A percentile compares a stretch with the other conserved stretches of the same genome.
phyloP scores from a whole-genome alignment of 2,888 invertebrate genomes.

The Parasteatoda lunata region DNA sequence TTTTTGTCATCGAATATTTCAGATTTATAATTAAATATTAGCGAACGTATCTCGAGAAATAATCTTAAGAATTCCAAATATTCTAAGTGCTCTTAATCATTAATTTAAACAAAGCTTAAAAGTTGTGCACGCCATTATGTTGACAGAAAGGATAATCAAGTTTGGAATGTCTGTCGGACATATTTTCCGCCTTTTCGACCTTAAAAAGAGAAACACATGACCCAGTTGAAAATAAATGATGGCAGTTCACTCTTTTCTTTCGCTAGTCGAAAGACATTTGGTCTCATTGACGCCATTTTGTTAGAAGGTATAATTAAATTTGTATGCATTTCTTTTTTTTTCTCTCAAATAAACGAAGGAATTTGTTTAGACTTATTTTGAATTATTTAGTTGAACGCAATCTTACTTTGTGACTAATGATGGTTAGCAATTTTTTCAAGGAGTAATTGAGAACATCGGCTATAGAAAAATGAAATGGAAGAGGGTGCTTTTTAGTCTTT shows the following conservation, averaged over 20 bases:
- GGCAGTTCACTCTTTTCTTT: slow-evolving; percentile 41
- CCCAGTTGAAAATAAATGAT: slow-evolving; percentile 56
- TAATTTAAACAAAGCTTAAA: slow-evolving; percentile 24
- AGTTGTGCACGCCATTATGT: slow-evolving; percentile 14
- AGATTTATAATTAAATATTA: no score
- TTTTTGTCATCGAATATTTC: no score
- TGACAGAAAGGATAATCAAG: slow-evolving; percentile 57
- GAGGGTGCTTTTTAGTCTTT: background rate
- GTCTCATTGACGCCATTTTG: slow-evolving; percentile 49
- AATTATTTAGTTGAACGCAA: no score
- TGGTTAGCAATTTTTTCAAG: background rate
- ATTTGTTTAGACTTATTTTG: no score
- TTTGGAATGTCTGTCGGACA: slow-evolving; percentile 32
- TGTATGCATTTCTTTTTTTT: background rate
- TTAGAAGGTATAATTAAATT: slow-evolving; percentile 42
- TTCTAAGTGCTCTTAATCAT: background rate
- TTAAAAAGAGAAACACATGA: slow-evolving; percentile 48
- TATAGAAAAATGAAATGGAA: background rate
- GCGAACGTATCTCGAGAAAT: background rate
- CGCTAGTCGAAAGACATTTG: slow-evolving; percentile 41
- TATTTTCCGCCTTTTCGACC: slow-evolving; percentile 42
- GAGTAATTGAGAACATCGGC: background rate
- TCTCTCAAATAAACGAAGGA: no score
- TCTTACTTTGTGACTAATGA: no score
- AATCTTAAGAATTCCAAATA: background rate